These are phyloP conservation scores for Ostrea edulis DNA, from an alignment of 1,140 invertebrate species.

Conservation along the genomic window DNA sequence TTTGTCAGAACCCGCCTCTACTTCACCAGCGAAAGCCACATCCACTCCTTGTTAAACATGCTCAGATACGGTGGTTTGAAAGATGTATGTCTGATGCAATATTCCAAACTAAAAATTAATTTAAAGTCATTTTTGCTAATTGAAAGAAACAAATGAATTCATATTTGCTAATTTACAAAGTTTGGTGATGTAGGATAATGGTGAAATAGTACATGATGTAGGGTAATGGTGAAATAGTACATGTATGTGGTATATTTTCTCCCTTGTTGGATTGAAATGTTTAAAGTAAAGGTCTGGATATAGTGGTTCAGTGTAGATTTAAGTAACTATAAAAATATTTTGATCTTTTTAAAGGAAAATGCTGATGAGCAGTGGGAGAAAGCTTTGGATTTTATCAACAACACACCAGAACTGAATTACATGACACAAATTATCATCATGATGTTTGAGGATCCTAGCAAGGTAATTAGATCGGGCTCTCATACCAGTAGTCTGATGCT, in stretches of 20 bases:
- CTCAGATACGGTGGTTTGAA: conserved; percentile 95
- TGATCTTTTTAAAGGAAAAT: conserved; percentile 81
- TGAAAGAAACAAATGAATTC: no score
- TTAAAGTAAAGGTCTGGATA: no score
- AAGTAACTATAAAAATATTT: no score
- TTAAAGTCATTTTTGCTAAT: no score
- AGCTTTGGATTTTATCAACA: conserved; percentile 98
- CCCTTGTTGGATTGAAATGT: no score
- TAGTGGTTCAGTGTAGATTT: no score
- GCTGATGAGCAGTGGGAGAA: conserved; percentile 97
- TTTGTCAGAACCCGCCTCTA: conserved; percentile 98
- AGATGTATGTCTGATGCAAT: conserved; percentile 81
- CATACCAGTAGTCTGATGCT: not conserved
- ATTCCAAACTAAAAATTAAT: no score
- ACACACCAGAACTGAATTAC: conserved; percentile 98
- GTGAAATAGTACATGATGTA: no score
- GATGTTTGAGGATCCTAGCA: conserved; percentile 99
- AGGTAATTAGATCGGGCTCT: conserved; percentile 80
- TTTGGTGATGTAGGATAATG: no score
- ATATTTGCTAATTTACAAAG: no score
- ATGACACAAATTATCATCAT: conserved; percentile 99
- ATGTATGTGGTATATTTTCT: no score
- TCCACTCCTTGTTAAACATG: conserved; percentile 98
- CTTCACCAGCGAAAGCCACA: conserved; percentile 99
- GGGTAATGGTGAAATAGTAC: no score